phyloP scores from a whole-genome alignment of 2,113 vertebrate species.

The Morone chrysops region DNA sequence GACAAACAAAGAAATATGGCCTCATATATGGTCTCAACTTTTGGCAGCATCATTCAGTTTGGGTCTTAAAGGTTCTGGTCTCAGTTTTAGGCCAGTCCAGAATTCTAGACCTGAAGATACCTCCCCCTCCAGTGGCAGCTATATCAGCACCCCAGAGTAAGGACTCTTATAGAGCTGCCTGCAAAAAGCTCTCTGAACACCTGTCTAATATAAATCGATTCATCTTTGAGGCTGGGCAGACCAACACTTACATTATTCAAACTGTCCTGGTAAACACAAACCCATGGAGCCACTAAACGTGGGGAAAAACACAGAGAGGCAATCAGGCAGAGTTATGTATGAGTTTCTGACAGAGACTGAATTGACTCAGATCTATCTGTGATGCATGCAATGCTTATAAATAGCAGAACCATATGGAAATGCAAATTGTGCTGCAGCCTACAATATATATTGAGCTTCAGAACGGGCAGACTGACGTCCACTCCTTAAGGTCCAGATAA shows the following conservation, averaged over 20 bases:
- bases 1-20: neutral
- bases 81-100: neutral
- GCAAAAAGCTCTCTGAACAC: neutral
- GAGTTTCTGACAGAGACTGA: slow-evolving; percentile 14
- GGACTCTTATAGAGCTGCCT: too few species aligned
- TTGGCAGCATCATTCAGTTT: neutral
- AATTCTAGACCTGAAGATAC: neutral
- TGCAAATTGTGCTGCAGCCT: slow-evolving; percentile 38
- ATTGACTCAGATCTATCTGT: slow-evolving; percentile 42
- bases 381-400: slow-evolving; percentile 42
- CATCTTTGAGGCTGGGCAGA: neutral
- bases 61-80: neutral
- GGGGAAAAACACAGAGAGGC: neutral
- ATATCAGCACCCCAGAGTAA: neutral
- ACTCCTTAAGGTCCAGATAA: slow-evolving; percentile 14
- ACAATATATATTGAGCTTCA: slow-evolving; percentile 19
- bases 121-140: neutral
- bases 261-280: slow-evolving; percentile 1
- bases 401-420: slow-evolving; percentile 42
- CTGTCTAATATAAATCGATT: neutral
- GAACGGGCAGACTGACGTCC: neutral
- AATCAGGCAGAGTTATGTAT: slow-evolving; percentile 32
- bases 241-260: neutral
- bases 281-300: neutral
- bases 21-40: neutral